Percentiles rank a stretch among this genome's conserved stretches.
phyloP scores from a whole-genome alignment of 2,888 invertebrate species.

The Melangyna quadrimaculata region DNA sequence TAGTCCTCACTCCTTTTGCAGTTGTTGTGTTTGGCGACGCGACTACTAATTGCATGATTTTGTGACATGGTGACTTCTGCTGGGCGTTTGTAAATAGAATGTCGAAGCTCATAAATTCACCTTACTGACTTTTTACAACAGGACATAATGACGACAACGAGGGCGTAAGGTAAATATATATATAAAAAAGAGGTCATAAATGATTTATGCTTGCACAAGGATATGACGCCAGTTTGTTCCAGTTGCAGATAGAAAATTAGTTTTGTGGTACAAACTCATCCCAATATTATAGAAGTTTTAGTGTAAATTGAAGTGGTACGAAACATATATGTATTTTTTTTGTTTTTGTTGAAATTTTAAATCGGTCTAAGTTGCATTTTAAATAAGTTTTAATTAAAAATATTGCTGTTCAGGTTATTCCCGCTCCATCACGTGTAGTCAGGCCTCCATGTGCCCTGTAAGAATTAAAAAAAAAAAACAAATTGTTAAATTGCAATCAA shows the following conservation, averaged over 20 bases:
- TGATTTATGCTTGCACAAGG: slow-evolving; percentile 52
- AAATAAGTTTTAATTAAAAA: slow-evolving; percentile 81
- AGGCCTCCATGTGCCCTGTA: slow-evolving; percentile 93
- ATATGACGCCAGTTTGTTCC: slow-evolving; percentile 49
- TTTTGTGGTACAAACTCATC: slow-evolving; percentile 7
- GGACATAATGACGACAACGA: not conserved
- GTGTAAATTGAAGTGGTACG: slow-evolving; percentile 19
- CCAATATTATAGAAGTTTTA: not conserved
- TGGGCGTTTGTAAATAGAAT: slow-evolving; percentile 56
- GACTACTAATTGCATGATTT: slow-evolving; percentile 68
- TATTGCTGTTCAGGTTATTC: slow-evolving; percentile 81
- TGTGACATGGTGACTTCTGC: slow-evolving; percentile 55
- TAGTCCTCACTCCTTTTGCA: no score
- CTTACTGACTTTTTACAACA: slow-evolving; percentile 50
- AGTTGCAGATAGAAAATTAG: slow-evolving; percentile 9
- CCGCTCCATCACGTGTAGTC: slow-evolving; percentile 94
- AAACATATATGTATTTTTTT: slow-evolving; percentile 21
- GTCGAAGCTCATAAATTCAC: slow-evolving; percentile 62
- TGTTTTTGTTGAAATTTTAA: not conserved
- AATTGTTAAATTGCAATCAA: slow-evolving; percentile 40
- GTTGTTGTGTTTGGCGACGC: slow-evolving; percentile 25
- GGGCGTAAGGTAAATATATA: not conserved
- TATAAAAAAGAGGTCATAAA: slow-evolving; percentile 61
- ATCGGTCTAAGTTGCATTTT: slow-evolving; percentile 73
- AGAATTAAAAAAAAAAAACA: slow-evolving; percentile 53